These are phyloP conservation scores for Achatina immaculata DNA, from an alignment of 1,140 invertebrate genomes.

Conservation along the genomic window DNA sequence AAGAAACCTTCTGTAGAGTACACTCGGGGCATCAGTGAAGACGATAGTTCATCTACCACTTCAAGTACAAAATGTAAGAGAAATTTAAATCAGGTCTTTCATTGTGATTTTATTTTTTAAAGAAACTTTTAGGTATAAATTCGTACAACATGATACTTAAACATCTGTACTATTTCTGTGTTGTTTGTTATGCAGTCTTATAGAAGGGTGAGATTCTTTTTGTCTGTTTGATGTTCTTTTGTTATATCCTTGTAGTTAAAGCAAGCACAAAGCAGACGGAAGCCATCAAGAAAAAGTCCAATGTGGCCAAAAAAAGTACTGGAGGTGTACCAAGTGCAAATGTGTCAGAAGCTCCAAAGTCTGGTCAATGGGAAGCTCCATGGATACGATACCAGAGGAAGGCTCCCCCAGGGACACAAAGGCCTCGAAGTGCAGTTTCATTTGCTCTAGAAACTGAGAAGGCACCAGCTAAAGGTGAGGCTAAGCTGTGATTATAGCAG, in stretches of 20 bases:
- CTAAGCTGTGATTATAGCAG: background rate
- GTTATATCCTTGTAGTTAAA: background rate
- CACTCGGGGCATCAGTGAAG: conserved; percentile 70
- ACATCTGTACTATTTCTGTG: too few relatives aligned
- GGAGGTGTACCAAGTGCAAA: conserved; percentile 15
- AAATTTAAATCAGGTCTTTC: background rate
- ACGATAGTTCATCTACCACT: conserved; percentile 37
- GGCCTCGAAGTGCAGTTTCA: conserved; percentile 10
- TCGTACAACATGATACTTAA: too few relatives aligned
- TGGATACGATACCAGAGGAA: conserved; percentile 55
- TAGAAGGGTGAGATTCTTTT: too few relatives aligned
- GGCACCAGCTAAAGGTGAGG: background rate
- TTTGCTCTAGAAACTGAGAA: background rate
- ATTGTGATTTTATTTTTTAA: too few relatives aligned
- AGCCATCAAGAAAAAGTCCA: conserved; percentile 53
- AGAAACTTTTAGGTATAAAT: too few relatives aligned
- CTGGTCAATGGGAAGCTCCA: conserved; percentile 56
- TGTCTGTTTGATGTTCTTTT: background rate
- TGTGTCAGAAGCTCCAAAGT: background rate
- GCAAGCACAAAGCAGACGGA: background rate
- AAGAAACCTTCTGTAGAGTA: conserved; percentile 82
- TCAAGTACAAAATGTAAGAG: conserved; percentile 17
- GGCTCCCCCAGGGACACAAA: background rate
- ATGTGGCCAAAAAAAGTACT: conserved; percentile 61
- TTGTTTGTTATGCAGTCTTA: too few relatives aligned